A percentile compares a stretch with the other conserved stretches of the same genome.
Evolutionary conservation across 2,797 vertebrate genomes (phyloP).

Genomic region (Alauda arvensis): DNA sequence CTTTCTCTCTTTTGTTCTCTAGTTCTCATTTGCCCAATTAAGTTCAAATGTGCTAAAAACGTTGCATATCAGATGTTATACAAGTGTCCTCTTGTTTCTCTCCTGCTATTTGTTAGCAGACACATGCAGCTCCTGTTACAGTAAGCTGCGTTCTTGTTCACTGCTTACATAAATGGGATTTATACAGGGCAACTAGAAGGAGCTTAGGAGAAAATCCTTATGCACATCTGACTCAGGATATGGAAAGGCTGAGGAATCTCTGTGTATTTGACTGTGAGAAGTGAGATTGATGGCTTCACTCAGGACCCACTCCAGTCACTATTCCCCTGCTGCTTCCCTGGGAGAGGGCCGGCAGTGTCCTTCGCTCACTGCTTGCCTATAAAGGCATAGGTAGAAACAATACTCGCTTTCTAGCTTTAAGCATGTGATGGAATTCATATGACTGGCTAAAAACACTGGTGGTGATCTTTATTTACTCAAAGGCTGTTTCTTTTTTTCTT

Average conservation of each 20-base stretch:
- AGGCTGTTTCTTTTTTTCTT: background rate
- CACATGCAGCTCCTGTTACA: background rate
- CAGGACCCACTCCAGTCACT: background rate
- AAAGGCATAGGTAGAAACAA: background rate
- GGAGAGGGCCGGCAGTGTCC: background rate
- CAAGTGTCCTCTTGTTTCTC: background rate
- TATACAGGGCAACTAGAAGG: background rate
- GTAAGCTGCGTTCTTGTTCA: background rate
- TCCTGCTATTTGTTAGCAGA: background rate
- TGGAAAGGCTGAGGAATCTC: background rate
- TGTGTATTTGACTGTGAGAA: background rate
- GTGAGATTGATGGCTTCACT: background rate
- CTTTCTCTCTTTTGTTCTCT: background rate
- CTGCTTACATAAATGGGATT: background rate
- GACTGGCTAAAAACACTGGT: background rate
- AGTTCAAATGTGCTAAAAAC: background rate
- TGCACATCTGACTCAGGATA: background rate
- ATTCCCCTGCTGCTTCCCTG: background rate
- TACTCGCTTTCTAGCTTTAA: background rate
- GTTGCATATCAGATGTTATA: background rate
- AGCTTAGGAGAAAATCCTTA: background rate
- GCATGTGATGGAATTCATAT: background rate
- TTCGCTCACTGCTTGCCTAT: background rate
- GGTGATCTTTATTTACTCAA: background rate
- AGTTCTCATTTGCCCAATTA: background rate